Conservation (phyloP, 2,113 vertebrate genomes). For the Phyllostomus discolor region DNA sequence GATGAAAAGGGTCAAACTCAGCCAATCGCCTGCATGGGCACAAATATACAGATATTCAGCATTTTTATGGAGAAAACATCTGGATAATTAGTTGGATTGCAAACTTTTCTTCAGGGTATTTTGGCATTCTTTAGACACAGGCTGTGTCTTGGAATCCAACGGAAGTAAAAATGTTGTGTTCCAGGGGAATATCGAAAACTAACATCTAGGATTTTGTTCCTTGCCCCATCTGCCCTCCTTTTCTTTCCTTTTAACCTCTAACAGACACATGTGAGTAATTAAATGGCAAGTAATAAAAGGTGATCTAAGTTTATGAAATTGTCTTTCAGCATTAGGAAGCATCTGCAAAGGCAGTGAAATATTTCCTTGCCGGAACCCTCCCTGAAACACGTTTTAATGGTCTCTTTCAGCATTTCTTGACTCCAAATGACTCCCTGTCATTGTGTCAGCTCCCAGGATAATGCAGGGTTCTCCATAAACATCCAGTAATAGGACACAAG, state of each 20-base stretch:
- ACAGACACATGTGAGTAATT: slow-evolving; percentile 60
- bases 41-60: slow-evolving; percentile 48
- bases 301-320: slow-evolving; percentile 57
- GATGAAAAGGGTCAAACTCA: slow-evolving; percentile 42
- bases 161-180: slow-evolving; percentile 30
- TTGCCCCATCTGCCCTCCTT: background rate
- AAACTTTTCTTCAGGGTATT: slow-evolving; percentile 42
- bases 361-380: slow-evolving; percentile 76
- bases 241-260: slow-evolving; percentile 41
- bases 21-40: slow-evolving; percentile 28
- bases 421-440: slow-evolving; percentile 86
- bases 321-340: slow-evolving; percentile 62
- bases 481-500: slow-evolving; percentile 88
- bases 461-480: slow-evolving; percentile 83
- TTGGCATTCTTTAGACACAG: slow-evolving; percentile 24
- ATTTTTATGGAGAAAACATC: slow-evolving; percentile 42
- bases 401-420: slow-evolving; percentile 84
- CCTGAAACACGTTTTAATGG: slow-evolving; percentile 84
- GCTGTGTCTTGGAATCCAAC: background rate
- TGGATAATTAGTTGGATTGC: slow-evolving; percentile 41
- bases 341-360: slow-evolving; percentile 72
- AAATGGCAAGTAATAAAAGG: slow-evolving; percentile 41
- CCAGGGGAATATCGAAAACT: slow-evolving; percentile 29
- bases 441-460: slow-evolving; percentile 86
- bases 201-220: slow-evolving; percentile 39